Base-by-base conservation (phyloP, 2,113 vertebrate genomes). In the Mastomys coucha region DNA sequence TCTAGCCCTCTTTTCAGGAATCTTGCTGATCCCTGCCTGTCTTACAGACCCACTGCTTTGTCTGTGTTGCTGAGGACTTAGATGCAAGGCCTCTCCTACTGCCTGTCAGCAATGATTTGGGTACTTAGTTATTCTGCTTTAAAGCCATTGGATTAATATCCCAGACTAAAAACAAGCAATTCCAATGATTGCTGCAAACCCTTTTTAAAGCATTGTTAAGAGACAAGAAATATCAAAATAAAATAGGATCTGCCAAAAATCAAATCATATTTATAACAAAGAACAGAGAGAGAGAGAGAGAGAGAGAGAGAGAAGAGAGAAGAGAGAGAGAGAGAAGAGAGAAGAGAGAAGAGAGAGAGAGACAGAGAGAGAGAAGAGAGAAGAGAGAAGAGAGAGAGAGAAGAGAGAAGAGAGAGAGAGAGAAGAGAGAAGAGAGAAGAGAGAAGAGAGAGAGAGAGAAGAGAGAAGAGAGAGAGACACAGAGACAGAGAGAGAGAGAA, bases 61-160 rank as follows among this genome's bases (percentile, higher is more conserved):
- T 36, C 84, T 24, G 22, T 33, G 7, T n/a, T 20, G 45, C 49
- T 87, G 91, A 51, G 49, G 13, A 31, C 9, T 42, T 14, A 16
- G 13, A 16, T 7, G 6, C 9, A 31, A 42, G 4, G 17, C 33
- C 56, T 2, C 20, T 53, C 12, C 76, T 11, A 24, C 2, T 28
- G 0, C 63, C 26, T 6, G 0, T 16, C 19, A 28, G 1, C 53
- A 45, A 12, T 0, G 26, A 13, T 73, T 51, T 24, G 56, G 72
- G 69, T n/a, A 22, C 86, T 45, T 11, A 91, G 6, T 65, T 70
- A 13, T 19, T 26, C 16, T 88, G n/a, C 86, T 93, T 80, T 65
- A n/a, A 91, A 76, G 36, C 70, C 70, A 85, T 88, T 36, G 76
- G n/a, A 39, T 60, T 87, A 36, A 39, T 31, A 70, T 63, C 86